A percentile compares a stretch with the other conserved stretches of the same genome.
These are phyloP conservation scores for Sarcophaga variegata DNA, from an alignment of 2,888 invertebrate species.

Conservation along the genomic window DNA sequence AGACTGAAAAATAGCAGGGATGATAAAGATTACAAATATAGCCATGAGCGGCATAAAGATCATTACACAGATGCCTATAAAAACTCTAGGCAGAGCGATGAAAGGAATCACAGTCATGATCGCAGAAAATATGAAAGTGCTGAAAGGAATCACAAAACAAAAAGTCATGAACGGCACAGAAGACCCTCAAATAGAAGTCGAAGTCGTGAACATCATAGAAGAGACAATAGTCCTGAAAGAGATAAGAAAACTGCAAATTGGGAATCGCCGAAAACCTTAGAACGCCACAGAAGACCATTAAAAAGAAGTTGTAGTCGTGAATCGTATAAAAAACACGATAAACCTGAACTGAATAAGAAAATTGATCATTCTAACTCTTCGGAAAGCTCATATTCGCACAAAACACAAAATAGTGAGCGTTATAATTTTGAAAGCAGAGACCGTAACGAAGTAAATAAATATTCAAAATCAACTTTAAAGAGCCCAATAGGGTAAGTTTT, in stretches of 20 bases:
- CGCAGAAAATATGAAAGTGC: not conserved
- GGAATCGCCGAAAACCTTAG: not conserved
- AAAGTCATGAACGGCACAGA: slow-evolving; percentile 4
- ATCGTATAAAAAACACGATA: not conserved
- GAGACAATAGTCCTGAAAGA: no score
- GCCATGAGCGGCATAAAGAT: not conserved
- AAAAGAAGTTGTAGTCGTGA: not conserved
- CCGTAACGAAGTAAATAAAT: not conserved
- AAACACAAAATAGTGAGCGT: slow-evolving; percentile 3
- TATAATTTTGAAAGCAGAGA: not conserved
- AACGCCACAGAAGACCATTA: not conserved
- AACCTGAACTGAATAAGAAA: not conserved
- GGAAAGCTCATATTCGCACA: not conserved
- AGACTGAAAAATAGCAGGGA: not conserved
- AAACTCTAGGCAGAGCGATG: not conserved
- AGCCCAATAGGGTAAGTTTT: slow-evolving; percentile 53
- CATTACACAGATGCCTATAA: not conserved
- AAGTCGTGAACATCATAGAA: no score
- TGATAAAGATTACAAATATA: slow-evolving; percentile 6
- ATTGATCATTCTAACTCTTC: not conserved
- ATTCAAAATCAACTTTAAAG: not conserved
- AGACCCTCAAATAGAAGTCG: not conserved
- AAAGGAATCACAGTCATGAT: slow-evolving; percentile 5
- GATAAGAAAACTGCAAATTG: no score
- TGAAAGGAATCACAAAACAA: not conserved